Evolutionary conservation across 2,113 vertebrate genomes (phyloP).

Genomic region (Spea multiplicata): DNA sequence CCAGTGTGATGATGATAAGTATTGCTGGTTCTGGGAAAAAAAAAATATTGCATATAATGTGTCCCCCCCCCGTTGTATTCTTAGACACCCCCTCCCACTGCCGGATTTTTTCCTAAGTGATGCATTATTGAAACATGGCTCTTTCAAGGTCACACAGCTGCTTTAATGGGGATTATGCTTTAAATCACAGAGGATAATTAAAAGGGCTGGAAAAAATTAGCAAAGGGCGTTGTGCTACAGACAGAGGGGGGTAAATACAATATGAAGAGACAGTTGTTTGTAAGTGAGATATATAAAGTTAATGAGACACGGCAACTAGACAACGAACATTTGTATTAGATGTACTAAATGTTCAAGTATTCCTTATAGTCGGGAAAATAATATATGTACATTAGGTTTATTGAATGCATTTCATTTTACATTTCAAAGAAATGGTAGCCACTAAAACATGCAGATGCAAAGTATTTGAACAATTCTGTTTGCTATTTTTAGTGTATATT

Average conservation of each 20-base stretch:
- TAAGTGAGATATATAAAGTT: slow-evolving; percentile 41
- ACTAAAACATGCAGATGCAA: no score
- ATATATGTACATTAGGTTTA: no score
- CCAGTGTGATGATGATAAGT: no score
- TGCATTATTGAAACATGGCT: slow-evolving; percentile 60
- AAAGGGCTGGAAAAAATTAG: slow-evolving; percentile 58
- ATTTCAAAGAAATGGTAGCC: no score
- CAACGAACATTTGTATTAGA: slow-evolving; percentile 17
- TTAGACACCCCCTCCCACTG: background rate
- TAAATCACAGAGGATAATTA: slow-evolving; percentile 65
- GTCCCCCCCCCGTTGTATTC: background rate
- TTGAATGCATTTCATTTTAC: no score
- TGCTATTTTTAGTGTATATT: no score
- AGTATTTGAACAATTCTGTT: no score
- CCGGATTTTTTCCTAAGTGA: slow-evolving; percentile 10
- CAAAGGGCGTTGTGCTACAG: slow-evolving; percentile 33
- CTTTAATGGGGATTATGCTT: slow-evolving; percentile 67
- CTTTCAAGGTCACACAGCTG: slow-evolving; percentile 66
- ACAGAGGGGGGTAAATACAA: slow-evolving; percentile 28
- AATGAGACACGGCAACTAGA: slow-evolving; percentile 32
- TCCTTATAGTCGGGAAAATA: no score
- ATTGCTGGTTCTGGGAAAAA: no score
- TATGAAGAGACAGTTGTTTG: slow-evolving; percentile 41
- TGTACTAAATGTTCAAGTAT: no score
- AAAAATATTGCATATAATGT: background rate